A percentile compares a stretch with the other conserved stretches of the same genome.
These are phyloP conservation scores for Pilophorus perplexus DNA, from an alignment of 2,888 invertebrate species.

Conservation along the genomic window DNA sequence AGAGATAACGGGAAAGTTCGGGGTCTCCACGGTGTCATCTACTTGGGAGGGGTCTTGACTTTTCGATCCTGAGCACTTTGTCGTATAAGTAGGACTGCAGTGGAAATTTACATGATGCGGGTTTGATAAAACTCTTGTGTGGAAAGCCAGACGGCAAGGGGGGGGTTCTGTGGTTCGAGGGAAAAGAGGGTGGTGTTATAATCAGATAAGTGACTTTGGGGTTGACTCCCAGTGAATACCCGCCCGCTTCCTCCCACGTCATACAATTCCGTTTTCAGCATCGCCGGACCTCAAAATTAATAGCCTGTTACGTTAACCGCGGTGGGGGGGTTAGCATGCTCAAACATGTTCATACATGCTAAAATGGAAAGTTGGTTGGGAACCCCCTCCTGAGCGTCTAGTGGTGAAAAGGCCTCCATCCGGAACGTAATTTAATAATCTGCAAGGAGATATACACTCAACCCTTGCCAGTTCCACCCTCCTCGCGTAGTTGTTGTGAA, in stretches of 20 bases:
- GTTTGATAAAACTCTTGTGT: no score
- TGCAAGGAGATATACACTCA: no score
- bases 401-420: slow-evolving; percentile 1
- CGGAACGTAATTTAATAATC: neutral
- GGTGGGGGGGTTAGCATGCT: neutral
- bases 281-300: neutral
- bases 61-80: no score
- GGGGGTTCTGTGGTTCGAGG: neutral
- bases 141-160: neutral
- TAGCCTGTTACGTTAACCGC: slow-evolving; percentile 1
- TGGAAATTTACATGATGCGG: no score
- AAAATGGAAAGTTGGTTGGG: slow-evolving; percentile 1
- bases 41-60: no score
- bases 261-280: neutral
- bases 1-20: no score
- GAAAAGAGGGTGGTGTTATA: neutral
- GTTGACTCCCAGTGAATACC: neutral
- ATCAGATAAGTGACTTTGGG: neutral
- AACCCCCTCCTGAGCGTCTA: neutral
- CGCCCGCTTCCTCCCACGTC: neutral
- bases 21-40: no score
- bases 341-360: neutral
- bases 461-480: no score
- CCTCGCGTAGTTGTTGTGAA: no score
- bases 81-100: no score